Base-by-base conservation (phyloP, 2,797 vertebrate genomes). In the Pampus argenteus region DNA sequence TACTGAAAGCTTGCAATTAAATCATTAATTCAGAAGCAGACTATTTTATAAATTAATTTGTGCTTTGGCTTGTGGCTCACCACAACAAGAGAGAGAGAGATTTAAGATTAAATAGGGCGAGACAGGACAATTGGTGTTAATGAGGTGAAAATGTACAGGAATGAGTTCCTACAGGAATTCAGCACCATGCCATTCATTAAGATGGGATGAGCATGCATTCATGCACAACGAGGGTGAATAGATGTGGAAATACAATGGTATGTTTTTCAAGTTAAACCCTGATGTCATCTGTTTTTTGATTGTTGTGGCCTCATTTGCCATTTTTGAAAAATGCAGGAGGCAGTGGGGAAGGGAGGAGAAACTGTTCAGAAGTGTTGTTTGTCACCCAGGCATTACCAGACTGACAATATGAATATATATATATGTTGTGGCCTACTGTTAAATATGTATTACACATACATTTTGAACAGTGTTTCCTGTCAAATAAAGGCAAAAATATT, bases 281-380 rank as follows among this genome's bases (percentile, higher is more conserved):
- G 64, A 80, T 59, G 52, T 69, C 42, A 31, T 25, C 25, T 55
- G 28, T 11, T 74, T 74, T 56, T 45, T 7, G 23, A 60, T 25
- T 49, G 20, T 59, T 44, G 9, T 28, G 34, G 34, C 28, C 42
- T 20, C 18, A 26, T 57, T 71, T 66, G 9, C 26, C 29, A 23
- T 62, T 50, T 50, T 44, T 29, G 6, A 52, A 36, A 52, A 10
- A 14, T 22, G 17, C 8, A 31, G 9, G 20, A 26, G 8, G n/a
- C 9, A 47, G 17, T 2, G 10, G 17, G 22, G 6, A 10, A 6
- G 20, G 4, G 10, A 22, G 3, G 1, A 22, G 14, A 26, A 1
- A 4, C 23, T 23, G 47, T 63, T n/a, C 5, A 56, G 25, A 5
- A 22, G 6, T 40, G 13, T 23, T 15, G 6, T 45, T 66, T 45